These are phyloP conservation scores for Acipenser transmontanus DNA, from an alignment of 2,797 vertebrate genomes.

Conservation along the genomic window DNA sequence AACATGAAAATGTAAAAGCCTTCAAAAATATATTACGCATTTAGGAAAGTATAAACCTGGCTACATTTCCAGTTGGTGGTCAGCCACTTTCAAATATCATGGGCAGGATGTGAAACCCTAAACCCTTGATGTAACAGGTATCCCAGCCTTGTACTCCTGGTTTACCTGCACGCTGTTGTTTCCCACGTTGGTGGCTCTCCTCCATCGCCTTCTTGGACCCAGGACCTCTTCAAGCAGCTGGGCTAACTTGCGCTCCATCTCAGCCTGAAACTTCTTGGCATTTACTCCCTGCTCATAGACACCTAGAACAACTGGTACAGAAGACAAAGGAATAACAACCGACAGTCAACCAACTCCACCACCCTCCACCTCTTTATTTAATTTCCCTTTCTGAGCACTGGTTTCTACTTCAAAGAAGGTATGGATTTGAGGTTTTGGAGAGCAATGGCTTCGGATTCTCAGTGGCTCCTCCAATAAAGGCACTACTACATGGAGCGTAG, in stretches of 20 bases:
- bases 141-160: background rate
- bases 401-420: no score
- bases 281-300: slow-evolving; percentile 75
- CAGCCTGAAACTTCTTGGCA: slow-evolving; percentile 80
- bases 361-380: slow-evolving; percentile 4
- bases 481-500: no score
- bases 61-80: no score
- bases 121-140: no score
- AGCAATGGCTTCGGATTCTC: no score
- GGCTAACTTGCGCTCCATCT: slow-evolving; percentile 85
- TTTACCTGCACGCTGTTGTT: slow-evolving; percentile 83
- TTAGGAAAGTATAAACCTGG: no score
- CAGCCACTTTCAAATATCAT: no score
- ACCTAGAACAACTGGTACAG: slow-evolving; percentile 74
- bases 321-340: slow-evolving; percentile 9
- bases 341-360: slow-evolving; percentile 6
- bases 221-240: slow-evolving; percentile 81
- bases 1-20: no score
- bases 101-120: no score
- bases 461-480: no score
- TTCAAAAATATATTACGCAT: no score
- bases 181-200: slow-evolving; percentile 74
- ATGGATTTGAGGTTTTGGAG: no score
- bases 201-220: slow-evolving; percentile 69
- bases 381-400: slow-evolving; percentile 23